Conservation (phyloP, 1,140 invertebrate genomes). For the Cyclargus thomasi region DNA sequence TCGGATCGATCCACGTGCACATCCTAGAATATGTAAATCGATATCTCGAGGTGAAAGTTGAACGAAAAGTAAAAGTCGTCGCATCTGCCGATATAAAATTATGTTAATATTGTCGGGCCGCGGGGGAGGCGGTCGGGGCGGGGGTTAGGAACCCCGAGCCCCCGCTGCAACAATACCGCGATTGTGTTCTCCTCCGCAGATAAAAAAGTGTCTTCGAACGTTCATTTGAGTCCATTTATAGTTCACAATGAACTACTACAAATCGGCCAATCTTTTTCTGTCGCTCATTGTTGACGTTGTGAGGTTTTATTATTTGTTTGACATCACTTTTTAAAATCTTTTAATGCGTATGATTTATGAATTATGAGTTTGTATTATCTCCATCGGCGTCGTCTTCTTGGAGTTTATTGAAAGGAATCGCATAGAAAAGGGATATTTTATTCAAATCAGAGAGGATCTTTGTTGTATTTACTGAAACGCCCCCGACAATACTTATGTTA, state of each 20-base stretch:
- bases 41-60: constrained; percentile 69
- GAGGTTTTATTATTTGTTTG: constrained; percentile 57
- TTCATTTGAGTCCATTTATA: constrained; percentile 49
- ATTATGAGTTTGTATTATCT: constrained; percentile 23
- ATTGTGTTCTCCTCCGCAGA: constrained; percentile 48
- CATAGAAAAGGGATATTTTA: background rate
- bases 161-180: constrained; percentile 20
- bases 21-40: constrained; percentile 60
- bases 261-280: constrained; percentile 64
- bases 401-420: constrained; percentile 4
- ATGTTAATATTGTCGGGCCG: constrained; percentile 38
- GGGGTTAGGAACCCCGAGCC: constrained; percentile 22
- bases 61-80: constrained; percentile 69
- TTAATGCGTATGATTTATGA: constrained; percentile 57
- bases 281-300: constrained; percentile 40
- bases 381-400: constrained; percentile 19
- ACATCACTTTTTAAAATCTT: constrained; percentile 46
- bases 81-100: constrained; percentile 58
- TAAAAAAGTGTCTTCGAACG: constrained; percentile 47
- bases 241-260: constrained; percentile 52
- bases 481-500: background rate
- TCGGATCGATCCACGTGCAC: constrained; percentile 53
- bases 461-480: background rate
- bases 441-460: background rate
- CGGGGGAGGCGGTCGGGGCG: constrained; percentile 37